Evolutionary conservation across 2,888 invertebrate species (phyloP).

Genomic region (Leistus spinibarbis): DNA sequence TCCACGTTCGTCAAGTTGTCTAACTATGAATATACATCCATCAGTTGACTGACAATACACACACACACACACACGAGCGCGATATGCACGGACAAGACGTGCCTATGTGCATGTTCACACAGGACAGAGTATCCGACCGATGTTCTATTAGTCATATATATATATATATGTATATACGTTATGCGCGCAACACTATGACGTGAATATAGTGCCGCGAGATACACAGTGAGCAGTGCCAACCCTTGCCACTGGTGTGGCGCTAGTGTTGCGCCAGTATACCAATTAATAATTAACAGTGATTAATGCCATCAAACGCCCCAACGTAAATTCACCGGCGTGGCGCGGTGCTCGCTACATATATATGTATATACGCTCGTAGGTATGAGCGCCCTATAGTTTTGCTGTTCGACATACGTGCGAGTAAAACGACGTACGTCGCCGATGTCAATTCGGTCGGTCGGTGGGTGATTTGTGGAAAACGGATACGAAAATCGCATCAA

Average conservation of each 20-base stretch:
- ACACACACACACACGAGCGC: background rate
- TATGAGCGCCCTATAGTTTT: background rate
- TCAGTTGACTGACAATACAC: background rate
- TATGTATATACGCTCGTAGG: too few relatives aligned
- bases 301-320: conserved; percentile 30
- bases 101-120: background rate
- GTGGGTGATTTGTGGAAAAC: background rate
- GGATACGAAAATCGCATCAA: background rate
- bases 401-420: background rate
- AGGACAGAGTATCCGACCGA: background rate
- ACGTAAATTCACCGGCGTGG: background rate
- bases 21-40: background rate
- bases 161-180: too few relatives aligned
- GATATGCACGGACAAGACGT: background rate
- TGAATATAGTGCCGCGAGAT: conserved; percentile 30
- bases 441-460: background rate
- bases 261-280: background rate
- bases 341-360: background rate
- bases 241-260: background rate
- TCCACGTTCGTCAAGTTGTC: background rate
- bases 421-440: background rate
- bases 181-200: conserved; percentile 12
- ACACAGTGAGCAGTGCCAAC: conserved; percentile 10
- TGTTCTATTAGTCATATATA: background rate
- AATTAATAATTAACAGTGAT: conserved; percentile 38